Evolutionary conservation across 2,888 invertebrate genomes (phyloP), one percentile per base, ranked within the genome.

Genomic region (Pardosa pseudoannulata): DNA sequence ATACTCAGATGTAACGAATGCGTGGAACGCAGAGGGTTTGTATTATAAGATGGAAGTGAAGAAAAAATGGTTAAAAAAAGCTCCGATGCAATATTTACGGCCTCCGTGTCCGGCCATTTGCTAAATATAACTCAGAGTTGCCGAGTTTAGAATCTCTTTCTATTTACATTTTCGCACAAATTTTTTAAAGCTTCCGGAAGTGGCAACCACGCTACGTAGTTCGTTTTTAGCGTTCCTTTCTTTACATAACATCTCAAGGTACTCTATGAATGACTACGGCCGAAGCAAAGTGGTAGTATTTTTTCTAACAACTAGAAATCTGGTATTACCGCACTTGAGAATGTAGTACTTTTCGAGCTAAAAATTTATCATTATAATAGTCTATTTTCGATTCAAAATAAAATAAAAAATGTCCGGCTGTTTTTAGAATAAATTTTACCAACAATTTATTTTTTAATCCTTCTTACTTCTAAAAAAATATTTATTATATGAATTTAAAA

Each of bases 161-260:
- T 70, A 70, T 70, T 70, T 70, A 70, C 70, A 70, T 39, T 70
- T 70, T 70, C 32, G 23, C 39, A 27, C 36, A 70, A 70, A 70
- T 70, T 70, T 70, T 70, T 70, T 70, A 70, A 70, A 70, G 23
- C 41, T 70, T 39, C 70, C 70, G 70, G 70, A 70, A 70, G 70
- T 41, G 39, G 27, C 70, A 70, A 70, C 36, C 70, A 27, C 27
- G 32, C 70, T 70, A 41, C 27, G 39, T 36, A 39, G 70, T 70
- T 70, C 70, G 36, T 70, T 70, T 68, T 68, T 68, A 16, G 56
- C 56, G 56, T 56, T 19, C 56, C 56, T 56, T 19, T 56, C 56
- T 56, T 56, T 56, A 56, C 56, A 56, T 56, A 56, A 56, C 56
- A 56, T 23, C 23, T 23, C 5, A 56, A 56, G 56, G 56, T 56